Base-by-base conservation (phyloP, 2,888 invertebrate species). In the Eupithecia subumbrata region DNA sequence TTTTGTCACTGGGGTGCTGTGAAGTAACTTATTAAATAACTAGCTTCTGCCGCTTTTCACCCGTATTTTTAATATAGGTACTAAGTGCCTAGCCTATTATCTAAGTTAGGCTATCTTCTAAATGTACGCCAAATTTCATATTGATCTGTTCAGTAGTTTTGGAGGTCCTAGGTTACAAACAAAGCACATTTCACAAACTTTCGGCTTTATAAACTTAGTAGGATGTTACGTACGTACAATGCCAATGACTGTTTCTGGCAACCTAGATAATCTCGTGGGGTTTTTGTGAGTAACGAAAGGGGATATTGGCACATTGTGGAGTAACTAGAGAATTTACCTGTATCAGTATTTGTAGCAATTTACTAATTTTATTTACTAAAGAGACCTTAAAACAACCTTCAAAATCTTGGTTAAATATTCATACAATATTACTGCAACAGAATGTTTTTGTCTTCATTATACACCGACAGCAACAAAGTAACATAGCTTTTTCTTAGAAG, bases 401-500 rank as follows among this genome's bases (percentile, higher is more conserved):
- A 60, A 56, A 12, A 25, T 25, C 14, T 25, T 60, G 0, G 60
- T 60, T 2, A 60, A 60, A 60, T 60, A 56, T 56, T 22, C 52
- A 56, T 52, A 52, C 18, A 22, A 56, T 56, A 60, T 60, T 56
- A 56, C 30, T 69, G n/a, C 34, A 69, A 69, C 71, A 52, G 12
- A 34, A 48, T 52, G 40, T 22, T 34, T 64, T 34, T 64, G 64
- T 64, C 12, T 64, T 34, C 9, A 52, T n/a, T 52, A 52, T 52
- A n/a, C 5, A 18, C 16, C 16, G 18, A 64, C 34, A 16, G 18
- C 34, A 30, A 64, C 64, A 34, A 37, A n/a, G 34, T 40, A 37
- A 66, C 30, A 7, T 34, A n/a, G 67, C 22, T 22, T 74, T 69
- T 77, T 75, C 75, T 72, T 60, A 45, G 75, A 77, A 75, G 37